phyloP scores from a whole-genome alignment of 2,113 vertebrate genomes.

The Engystomops pustulosus region DNA sequence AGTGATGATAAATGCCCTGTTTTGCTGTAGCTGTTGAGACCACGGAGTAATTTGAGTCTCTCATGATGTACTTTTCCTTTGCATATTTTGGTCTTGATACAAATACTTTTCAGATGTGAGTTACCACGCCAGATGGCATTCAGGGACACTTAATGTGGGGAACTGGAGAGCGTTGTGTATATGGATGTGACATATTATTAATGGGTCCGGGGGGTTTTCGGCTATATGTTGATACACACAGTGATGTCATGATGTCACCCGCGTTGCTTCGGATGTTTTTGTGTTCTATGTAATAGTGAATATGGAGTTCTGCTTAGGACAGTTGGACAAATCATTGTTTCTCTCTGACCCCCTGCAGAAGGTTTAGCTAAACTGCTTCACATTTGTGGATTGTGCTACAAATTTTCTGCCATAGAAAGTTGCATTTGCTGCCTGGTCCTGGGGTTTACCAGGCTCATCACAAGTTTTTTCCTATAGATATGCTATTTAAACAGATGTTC shows the following conservation, averaged over 20 bases:
- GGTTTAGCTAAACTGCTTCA: too few species aligned
- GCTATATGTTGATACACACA: not conserved
- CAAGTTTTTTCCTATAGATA: too few species aligned
- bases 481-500: too few species aligned
- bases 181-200: not conserved
- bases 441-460: too few species aligned
- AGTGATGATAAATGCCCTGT: constrained; percentile 20
- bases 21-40: constrained; percentile 22
- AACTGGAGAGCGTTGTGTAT: not conserved
- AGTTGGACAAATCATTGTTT: too few species aligned
- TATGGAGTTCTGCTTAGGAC: too few species aligned
- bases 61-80: constrained; percentile 25
- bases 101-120: constrained; percentile 34
- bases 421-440: too few species aligned
- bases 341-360: too few species aligned
- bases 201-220: not conserved
- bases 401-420: too few species aligned
- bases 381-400: too few species aligned
- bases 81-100: constrained; percentile 22
- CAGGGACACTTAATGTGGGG: not conserved
- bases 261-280: not conserved
- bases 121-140: constrained; percentile 28
- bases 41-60: not conserved
- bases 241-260: not conserved
- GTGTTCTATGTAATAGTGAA: too few species aligned